Percentiles rank a stretch among this genome's conserved stretches.
Evolutionary conservation across 2,113 vertebrate genomes (phyloP).

Genomic region (Strix uralensis): DNA sequence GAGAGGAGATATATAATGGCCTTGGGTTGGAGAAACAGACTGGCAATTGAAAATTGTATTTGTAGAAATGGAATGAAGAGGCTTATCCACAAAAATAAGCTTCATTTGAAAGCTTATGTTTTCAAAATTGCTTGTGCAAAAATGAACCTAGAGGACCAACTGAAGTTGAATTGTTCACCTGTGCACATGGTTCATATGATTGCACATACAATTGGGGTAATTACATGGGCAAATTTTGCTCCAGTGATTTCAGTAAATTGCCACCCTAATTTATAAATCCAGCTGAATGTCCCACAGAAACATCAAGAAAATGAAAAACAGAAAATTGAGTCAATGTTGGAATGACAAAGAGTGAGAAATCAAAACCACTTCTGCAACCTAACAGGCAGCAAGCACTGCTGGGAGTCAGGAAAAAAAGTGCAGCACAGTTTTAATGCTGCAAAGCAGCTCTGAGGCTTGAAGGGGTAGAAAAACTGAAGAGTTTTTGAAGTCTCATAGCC

Average conservation of each 20-base stretch:
- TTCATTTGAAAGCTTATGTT: conserved; percentile 3
- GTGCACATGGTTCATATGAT: neutral
- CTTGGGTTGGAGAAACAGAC: neutral
- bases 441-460: neutral
- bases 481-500: neutral
- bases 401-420: neutral
- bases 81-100: conserved; percentile 7
- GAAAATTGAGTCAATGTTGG: neutral
- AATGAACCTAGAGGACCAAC: neutral
- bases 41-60: neutral
- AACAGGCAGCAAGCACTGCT: neutral
- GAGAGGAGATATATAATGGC: neutral
- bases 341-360: neutral
- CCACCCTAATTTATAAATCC: neutral
- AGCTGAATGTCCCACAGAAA: neutral
- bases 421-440: neutral
- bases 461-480: neutral
- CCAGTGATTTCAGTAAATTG: conserved; percentile 1
- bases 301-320: neutral
- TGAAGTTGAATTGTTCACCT: conserved; percentile 26
- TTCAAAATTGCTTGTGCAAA: conserved; percentile 21
- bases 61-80: neutral
- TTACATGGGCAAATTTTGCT: conserved; percentile 1
- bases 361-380: neutral
- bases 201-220: conserved; percentile 1